Base-by-base conservation (phyloP, 2,888 invertebrate genomes). In the Sericinus montela region DNA sequence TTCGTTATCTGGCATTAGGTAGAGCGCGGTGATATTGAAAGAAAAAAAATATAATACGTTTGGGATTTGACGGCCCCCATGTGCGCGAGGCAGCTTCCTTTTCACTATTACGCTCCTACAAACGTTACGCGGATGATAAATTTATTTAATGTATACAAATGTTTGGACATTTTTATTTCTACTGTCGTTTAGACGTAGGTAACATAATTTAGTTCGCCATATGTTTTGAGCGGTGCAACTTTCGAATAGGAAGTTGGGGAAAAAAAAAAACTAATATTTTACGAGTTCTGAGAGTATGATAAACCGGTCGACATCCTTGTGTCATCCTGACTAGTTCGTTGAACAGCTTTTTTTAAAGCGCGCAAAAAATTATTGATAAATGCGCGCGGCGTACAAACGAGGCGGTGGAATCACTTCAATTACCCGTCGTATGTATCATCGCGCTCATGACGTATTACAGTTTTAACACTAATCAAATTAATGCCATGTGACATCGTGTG, bases 131-230 rank as follows among this genome's bases (percentile, higher is more conserved):
- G 79, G 77, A 87, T 87, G 86, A 87, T 88, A 88, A 87, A 88
- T 88, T 87, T 86, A 80, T 87, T 84, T 85, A 83, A 87, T 85
- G 86, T 85, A 86, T 87, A 88, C 87, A 87, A 88, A 88, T 88
- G 85, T 87, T 88, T 88, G 83, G 87, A 88, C 87, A 87, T 86
- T 87, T 88, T 87, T 87, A 88, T 86, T 87, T 85, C n/a, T 74
- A 79, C 79, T 84, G 86, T 80, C 85, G 80, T 76, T 86, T 84
- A 83, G 72, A 77, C 75, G 81, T 83, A 84, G 84, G 83, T 84
- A 82, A 84, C 83, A 83, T 87, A 84, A 87, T 87, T 87, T 83
- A 85, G 85, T 79, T 81, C 77, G 75, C 87, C 87, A 88, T 88
- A 75, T 88, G 87, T 85, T 83, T 72, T 73, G 77, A 75, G n/a